A percentile compares a stretch with the other conserved stretches of the same genome.
Conservation (phyloP, 2,888 invertebrate species). For the Conomelus anceps region DNA sequence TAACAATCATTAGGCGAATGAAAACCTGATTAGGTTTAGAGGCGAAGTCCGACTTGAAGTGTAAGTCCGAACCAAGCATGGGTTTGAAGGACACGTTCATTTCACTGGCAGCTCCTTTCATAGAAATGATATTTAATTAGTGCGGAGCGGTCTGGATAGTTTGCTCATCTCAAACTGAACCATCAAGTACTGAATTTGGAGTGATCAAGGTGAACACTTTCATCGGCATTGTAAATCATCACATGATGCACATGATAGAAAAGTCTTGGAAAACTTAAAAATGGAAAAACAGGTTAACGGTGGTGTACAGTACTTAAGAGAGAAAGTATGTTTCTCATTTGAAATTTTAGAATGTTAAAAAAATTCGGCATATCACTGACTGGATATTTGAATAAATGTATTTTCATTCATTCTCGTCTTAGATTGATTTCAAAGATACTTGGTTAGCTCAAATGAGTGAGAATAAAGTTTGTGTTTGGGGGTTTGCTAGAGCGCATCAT, state of each 20-base stretch:
- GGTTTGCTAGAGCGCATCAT: no score
- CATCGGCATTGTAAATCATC: not conserved
- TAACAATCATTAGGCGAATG: not conserved
- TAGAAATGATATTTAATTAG: not conserved
- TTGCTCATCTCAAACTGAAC: not conserved
- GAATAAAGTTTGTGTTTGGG: no score
- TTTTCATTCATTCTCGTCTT: no score
- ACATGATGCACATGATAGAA: not conserved
- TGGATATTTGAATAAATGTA: no score
- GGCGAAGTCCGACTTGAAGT: not conserved
- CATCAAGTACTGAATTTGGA: not conserved
- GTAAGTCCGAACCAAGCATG: not conserved
- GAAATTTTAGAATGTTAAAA: no score
- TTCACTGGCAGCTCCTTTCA: not conserved
- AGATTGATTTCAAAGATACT: no score
- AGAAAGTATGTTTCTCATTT: no score
- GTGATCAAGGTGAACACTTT: not conserved
- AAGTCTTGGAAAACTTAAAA: not conserved
- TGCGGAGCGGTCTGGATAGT: not conserved
- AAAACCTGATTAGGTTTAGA: not conserved
- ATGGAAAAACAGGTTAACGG: not conserved
- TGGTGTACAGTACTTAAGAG: no score
- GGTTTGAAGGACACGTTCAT: not conserved
- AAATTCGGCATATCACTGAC: no score
- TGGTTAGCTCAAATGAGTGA: no score